Evolutionary conservation across 2,888 invertebrate genomes (phyloP).

Genomic region (Drosophila macrospina): DNA sequence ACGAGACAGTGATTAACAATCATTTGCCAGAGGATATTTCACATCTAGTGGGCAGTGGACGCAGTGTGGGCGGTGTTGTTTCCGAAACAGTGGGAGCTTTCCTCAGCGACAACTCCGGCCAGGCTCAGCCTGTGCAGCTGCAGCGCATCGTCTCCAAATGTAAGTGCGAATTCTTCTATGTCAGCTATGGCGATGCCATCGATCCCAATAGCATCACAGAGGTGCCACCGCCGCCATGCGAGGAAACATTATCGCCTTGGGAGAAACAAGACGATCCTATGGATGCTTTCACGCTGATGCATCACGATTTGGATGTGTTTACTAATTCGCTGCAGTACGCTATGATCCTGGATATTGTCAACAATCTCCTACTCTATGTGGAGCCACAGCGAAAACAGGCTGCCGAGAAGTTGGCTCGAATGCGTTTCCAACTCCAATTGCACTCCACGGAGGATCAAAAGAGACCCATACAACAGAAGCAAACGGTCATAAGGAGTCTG

Average conservation of each 20-base stretch:
- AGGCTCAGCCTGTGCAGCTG: constrained; percentile 88
- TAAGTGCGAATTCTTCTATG: constrained; percentile 99
- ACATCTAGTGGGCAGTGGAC: constrained; percentile 96
- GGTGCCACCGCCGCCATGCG: constrained; percentile 90
- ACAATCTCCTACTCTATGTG: constrained; percentile 97
- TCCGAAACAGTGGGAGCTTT: constrained; percentile 95
- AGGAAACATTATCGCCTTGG: constrained; percentile 91
- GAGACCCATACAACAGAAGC: constrained; percentile 95
- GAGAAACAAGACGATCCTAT: constrained; percentile 94
- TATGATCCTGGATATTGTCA: constrained; percentile 98
- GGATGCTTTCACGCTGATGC: constrained; percentile 98
- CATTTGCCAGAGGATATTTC: constrained; percentile 94
- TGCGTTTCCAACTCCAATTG: constrained; percentile 97
- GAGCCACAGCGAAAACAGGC: constrained; percentile 98
- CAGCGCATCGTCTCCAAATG: constrained; percentile 99
- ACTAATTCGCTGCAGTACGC: constrained; percentile 97
- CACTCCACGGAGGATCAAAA: constrained; percentile 96
- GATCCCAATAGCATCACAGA: constrained; percentile 87
- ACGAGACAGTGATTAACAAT: constrained; percentile 91
- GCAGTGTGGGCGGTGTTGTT: constrained; percentile 98
- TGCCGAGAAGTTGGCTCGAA: constrained; percentile 92
- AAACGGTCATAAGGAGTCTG: constrained; percentile 91
- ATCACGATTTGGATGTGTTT: constrained; percentile 99
- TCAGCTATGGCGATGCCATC: constrained; percentile 93
- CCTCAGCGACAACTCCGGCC: constrained; percentile 88